phyloP scores from a whole-genome alignment of 2,797 vertebrate species.

The Halcyon chelicuti region DNA sequence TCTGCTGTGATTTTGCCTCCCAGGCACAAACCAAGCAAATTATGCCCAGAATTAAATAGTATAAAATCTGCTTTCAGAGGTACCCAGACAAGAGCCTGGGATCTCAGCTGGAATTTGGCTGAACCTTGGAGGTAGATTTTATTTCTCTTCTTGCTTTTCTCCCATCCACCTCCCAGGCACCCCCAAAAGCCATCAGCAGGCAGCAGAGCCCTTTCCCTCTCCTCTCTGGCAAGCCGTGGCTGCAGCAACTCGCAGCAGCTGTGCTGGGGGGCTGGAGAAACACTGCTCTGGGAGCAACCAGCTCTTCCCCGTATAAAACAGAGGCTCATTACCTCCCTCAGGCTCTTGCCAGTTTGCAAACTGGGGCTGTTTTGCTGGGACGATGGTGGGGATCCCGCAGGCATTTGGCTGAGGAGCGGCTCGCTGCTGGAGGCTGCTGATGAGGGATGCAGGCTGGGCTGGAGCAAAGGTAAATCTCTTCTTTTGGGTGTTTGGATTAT shows the following conservation, averaged over 20 bases:
- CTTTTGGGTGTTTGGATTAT: neutral
- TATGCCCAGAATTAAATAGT: neutral
- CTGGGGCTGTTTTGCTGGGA: neutral
- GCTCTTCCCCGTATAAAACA: neutral
- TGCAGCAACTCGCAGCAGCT: neutral
- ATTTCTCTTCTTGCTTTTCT: neutral
- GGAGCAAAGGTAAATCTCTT: neutral
- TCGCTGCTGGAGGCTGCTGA: neutral
- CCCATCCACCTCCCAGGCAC: neutral
- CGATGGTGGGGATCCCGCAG: neutral
- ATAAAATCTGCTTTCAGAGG: rapidly evolving
- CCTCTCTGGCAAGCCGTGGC: neutral
- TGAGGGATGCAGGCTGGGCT: neutral
- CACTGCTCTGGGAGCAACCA: neutral
- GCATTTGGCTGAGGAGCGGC: neutral
- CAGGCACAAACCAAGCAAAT: neutral
- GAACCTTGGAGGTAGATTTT: neutral
- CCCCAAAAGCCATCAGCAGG: neutral
- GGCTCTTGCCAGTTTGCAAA: neutral
- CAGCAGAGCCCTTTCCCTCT: neutral
- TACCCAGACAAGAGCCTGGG: neutral
- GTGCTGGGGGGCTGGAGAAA: neutral
- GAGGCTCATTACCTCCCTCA: rapidly evolving
- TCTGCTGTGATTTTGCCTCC: neutral
- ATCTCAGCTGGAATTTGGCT: neutral